Percentiles rank a stretch among this genome's conserved stretches.
These are phyloP conservation scores for Coregonus sp. DNA, from an alignment of 2,797 vertebrate genomes.

Conservation along the genomic window DNA sequence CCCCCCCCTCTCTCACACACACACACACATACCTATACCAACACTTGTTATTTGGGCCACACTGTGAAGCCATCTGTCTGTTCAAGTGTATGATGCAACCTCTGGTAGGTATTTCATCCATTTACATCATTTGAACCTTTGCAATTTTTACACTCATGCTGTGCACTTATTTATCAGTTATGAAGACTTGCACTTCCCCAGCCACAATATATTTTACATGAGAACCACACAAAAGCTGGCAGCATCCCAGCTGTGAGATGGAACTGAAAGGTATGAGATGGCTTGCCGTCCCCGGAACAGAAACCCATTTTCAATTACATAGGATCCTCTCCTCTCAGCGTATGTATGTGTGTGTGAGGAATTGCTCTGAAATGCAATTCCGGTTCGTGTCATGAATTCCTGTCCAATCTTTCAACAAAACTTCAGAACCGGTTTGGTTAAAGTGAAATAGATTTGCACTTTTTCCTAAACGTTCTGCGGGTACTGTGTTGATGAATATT, in stretches of 20 bases:
- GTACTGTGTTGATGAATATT: neutral
- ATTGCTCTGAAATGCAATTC: slow-evolving; percentile 20
- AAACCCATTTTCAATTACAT: slow-evolving; percentile 21
- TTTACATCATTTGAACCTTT: neutral
- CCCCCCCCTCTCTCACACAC: neutral
- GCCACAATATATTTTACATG: slow-evolving; percentile 8
- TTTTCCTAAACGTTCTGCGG: neutral
- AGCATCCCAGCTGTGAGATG: neutral
- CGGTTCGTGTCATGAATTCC: neutral
- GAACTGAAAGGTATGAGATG: slow-evolving; percentile 7
- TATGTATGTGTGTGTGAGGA: neutral
- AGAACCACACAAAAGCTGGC: neutral
- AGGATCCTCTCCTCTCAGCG: neutral
- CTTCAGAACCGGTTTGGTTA: slow-evolving; percentile 1
- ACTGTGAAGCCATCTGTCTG: neutral
- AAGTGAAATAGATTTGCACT: slow-evolving; percentile 1
- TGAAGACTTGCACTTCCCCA: neutral
- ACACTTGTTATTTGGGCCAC: neutral
- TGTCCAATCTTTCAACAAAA: slow-evolving; percentile 8
- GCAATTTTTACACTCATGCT: neutral
- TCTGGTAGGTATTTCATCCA: neutral
- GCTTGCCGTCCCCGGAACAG: slow-evolving; percentile 6
- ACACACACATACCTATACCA: neutral
- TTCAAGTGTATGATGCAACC: neutral
- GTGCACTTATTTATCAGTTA: neutral